These are phyloP conservation scores for Cheilosia grossa DNA, from an alignment of 2,888 invertebrate genomes.

Conservation along the genomic window DNA sequence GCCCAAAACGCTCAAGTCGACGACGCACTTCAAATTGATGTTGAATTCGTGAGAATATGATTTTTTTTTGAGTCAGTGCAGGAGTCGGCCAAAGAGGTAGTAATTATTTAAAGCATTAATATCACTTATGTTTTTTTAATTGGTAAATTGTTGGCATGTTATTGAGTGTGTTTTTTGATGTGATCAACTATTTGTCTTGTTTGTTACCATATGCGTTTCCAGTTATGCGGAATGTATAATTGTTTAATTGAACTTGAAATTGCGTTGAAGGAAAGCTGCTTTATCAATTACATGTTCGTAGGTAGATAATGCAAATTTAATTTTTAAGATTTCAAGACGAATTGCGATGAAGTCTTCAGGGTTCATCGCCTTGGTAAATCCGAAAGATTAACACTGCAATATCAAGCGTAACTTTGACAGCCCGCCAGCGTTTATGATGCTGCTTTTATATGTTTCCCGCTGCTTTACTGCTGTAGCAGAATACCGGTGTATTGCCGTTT, in stretches of 20 bases:
- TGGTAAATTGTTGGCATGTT: conserved; percentile 15
- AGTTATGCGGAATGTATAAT: conserved; percentile 25
- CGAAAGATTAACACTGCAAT: too few relatives aligned
- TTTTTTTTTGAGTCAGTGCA: conserved; percentile 21
- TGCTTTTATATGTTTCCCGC: too few relatives aligned
- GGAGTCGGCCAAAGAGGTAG: conserved; percentile 1
- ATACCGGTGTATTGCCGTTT: too few relatives aligned
- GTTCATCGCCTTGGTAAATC: too few relatives aligned
- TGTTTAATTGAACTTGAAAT: conserved; percentile 10
- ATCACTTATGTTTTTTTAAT: conserved; percentile 31
- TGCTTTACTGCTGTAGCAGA: too few relatives aligned
- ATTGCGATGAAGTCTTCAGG: background rate
- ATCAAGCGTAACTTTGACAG: too few relatives aligned
- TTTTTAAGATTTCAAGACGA: background rate
- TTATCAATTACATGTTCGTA: conserved; percentile 7
- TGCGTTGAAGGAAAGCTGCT: conserved; percentile 16
- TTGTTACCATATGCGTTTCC: background rate
- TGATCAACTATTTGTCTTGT: background rate
- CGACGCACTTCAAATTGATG: conserved; percentile 48
- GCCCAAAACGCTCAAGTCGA: conserved; percentile 3
- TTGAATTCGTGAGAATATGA: conserved; percentile 50
- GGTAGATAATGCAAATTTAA: background rate
- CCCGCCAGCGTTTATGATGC: too few relatives aligned
- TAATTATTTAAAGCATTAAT: conserved; percentile 32
- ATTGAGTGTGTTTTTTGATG: conserved; percentile 13